Evolutionary conservation across 2,797 vertebrate genomes (phyloP).

Genomic region (Mus minutoides): DNA sequence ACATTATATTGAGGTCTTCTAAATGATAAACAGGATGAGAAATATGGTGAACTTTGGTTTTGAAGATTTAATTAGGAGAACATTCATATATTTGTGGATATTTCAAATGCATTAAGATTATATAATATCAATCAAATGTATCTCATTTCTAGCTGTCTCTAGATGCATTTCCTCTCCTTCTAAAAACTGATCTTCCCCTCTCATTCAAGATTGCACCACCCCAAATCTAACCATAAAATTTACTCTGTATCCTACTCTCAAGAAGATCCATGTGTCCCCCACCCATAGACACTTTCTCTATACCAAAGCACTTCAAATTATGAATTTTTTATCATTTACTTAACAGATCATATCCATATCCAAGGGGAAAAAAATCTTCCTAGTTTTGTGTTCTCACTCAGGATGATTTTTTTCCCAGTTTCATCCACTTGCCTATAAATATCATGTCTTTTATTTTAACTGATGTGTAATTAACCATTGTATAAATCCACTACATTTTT

Average conservation of each 20-base stretch:
- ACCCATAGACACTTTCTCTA: background rate
- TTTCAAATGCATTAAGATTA: background rate
- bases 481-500: background rate
- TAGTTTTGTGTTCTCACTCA: background rate
- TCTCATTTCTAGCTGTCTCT: background rate
- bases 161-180: background rate
- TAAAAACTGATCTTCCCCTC: background rate
- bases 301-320: background rate
- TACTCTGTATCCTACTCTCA: background rate
- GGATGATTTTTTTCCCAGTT: background rate
- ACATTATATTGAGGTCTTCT: background rate
- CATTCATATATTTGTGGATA: background rate
- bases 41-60: background rate
- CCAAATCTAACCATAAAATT: background rate
- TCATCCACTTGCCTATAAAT: background rate
- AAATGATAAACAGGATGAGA: background rate
- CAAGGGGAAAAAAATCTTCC: background rate
- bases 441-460: background rate
- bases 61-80: background rate
- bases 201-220: background rate
- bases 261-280: background rate
- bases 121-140: background rate
- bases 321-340: background rate
- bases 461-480: background rate
- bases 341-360: background rate